phyloP scores from a whole-genome alignment of 2,113 vertebrate genomes.

The Martes martes region DNA sequence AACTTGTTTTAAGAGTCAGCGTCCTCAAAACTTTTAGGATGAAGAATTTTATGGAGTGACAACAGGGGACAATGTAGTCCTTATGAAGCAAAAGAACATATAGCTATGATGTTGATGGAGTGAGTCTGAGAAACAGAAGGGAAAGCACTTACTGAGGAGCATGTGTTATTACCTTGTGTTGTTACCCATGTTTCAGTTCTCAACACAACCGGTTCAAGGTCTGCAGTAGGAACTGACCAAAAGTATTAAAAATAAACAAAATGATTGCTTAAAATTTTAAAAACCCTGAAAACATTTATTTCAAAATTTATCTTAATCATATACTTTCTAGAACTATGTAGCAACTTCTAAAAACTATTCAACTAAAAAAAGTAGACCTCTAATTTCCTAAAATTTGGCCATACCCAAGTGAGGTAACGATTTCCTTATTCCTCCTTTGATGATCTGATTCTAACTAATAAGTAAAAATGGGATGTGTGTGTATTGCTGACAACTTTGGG shows the following conservation, averaged over 20 bases:
- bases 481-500: background rate
- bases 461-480: background rate
- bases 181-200: slow-evolving; percentile 74
- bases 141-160: background rate
- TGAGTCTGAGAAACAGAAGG: background rate
- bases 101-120: background rate
- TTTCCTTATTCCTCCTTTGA: background rate
- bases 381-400: background rate
- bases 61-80: background rate
- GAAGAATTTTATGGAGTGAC: background rate
- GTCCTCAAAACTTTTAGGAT: background rate
- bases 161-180: slow-evolving; percentile 77
- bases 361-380: background rate
- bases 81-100: background rate
- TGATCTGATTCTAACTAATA: background rate
- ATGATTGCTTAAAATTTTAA: background rate
- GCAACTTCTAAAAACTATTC: background rate
- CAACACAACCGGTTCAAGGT: slow-evolving; percentile 65
- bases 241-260: slow-evolving; percentile 54
- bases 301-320: background rate
- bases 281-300: background rate
- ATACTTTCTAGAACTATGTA: background rate
- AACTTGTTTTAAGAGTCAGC: slow-evolving; percentile 15
- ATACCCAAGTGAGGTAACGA: background rate
- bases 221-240: slow-evolving; percentile 63